Base-by-base conservation (phyloP, 2,113 vertebrate species). In the Istiophorus platypterus region DNA sequence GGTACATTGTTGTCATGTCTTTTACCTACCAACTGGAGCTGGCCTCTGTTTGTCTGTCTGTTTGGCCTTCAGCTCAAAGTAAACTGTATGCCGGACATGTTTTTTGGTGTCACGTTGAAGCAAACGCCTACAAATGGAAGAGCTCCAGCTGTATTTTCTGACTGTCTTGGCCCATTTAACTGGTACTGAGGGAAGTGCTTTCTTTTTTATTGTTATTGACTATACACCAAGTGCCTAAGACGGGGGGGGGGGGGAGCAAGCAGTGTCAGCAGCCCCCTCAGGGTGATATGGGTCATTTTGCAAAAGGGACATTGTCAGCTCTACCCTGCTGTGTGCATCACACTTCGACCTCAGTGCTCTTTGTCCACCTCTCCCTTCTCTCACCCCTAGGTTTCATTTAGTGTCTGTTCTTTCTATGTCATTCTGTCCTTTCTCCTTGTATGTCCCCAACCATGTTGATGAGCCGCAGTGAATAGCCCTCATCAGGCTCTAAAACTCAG, bases 221-320 rank as follows among this genome's bases (percentile, higher is more conserved):
- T 52, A 76, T 61, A 15, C 31, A 70, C 29, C 11, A 24, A 17
- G 20, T 51, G 17, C 22, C 64, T 41, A 41, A 29, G 54, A 71
- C 31, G 65, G 41, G 75, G 0, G 56, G 31, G 54, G 8, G 20
- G 22, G 24, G 61, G 72, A 39, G 45, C 71, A 71, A 66, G 54
- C 62, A 27, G 54, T 58, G 34, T 67, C 63, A 73, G 17, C 64
- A 57, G 12, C 45, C 57, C 74, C 70, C 58, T 78, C 58, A 47
- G 81, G 78, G 42, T 58, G 68, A 65, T 27, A 6, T 39, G 1
- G 70, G 59, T 78, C 62, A 24, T 52, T 85, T 71, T 42, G 34
- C 24, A 76, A 68, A 90, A 81, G 57, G 58, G 65, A 61, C 64
- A 68, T 76, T 45, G 75, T 78, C 63, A 66, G 41, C 78, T 85